Evolutionary conservation across 2,797 vertebrate species (phyloP), one percentile per base, ranked within the genome.

Genomic region (Sebastolobus alascanus): DNA sequence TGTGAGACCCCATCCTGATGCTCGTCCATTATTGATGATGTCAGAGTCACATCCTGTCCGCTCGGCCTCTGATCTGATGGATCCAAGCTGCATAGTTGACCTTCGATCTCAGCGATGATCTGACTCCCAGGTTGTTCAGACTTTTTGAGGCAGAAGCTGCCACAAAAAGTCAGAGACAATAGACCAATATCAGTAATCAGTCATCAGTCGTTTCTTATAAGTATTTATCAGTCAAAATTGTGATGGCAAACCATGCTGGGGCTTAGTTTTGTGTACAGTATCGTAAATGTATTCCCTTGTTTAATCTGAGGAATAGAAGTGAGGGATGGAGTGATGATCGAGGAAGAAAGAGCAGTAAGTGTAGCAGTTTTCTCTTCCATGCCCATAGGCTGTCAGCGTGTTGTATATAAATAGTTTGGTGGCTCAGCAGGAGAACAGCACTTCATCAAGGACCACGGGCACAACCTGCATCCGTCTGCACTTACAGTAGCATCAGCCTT

Each of bases 341-440:
- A 80, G 38, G 33, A 75, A 73, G 61, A 84, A 75, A 87, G 74
- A 82, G 72, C 43, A 59, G 79, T 80, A 52, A 66, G 70, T 58
- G 78, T 73, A 82, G 91, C 87, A 84, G 68, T 92, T 91, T 92
- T 83, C 58, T 86, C 87, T 87, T 90, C 90, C 89, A 0, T 82
- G 85, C 74, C 89, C 73, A 78, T 61, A 64, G 88, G 86, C 80
- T 84, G 89, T 82, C 87, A 75, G 64, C 73, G 74, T 88, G 83
- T 84, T 86, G 82, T 86, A 63, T 89, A 91, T 88, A 93, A 94
- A 95, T 85, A 87, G 88, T 89, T 86, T 89, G 87, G 89, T 89
- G 80, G 84, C 92, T 95, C 94, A 93, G 92, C 91, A 92, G 90
- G 94, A 93, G 82, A 89, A 72, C 77, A 82, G 73, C 89, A 88